These are phyloP conservation scores for Cephus cinctus DNA, from an alignment of 1,140 invertebrate species.

Conservation along the genomic window DNA sequence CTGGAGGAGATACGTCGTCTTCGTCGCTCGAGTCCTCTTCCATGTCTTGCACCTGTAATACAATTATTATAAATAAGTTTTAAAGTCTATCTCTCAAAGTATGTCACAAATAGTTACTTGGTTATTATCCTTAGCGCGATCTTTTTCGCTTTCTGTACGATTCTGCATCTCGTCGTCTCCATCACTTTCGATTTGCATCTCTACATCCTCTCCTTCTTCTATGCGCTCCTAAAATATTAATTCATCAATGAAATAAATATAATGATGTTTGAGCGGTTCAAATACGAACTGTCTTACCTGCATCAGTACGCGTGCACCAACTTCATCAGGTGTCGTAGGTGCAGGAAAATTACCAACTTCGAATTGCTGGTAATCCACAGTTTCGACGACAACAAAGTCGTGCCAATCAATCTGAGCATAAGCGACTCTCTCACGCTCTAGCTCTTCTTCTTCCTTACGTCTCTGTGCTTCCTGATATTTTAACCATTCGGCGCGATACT, in stretches of 20 bases:
- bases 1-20: conserved; percentile 54
- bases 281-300: conserved; percentile 60
- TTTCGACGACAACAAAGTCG: conserved; percentile 99
- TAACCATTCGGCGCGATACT: conserved; percentile 94
- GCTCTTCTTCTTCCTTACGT: conserved; percentile 89
- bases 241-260: conserved; percentile 9
- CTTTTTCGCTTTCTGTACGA: conserved; percentile 62
- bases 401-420: conserved; percentile 99
- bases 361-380: conserved; percentile 96
- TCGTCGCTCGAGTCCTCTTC: conserved; percentile 85
- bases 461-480: conserved; percentile 91
- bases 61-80: background rate
- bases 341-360: conserved; percentile 95
- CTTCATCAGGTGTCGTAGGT: conserved; percentile 95
- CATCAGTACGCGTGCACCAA: conserved; percentile 89
- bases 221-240: conserved; percentile 53
- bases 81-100: background rate
- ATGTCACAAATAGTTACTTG: conserved; percentile 31
- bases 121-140: conserved; percentile 65
- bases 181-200: conserved; percentile 76
- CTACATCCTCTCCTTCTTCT: conserved; percentile 66
- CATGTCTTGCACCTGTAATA: conserved; percentile 78
- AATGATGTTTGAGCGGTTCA: background rate
- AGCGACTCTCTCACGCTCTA: conserved; percentile 92
- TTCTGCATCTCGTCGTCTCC: conserved; percentile 72